phyloP scores from a whole-genome alignment of 2,888 invertebrate species.

The Mythimna loreyi region DNA sequence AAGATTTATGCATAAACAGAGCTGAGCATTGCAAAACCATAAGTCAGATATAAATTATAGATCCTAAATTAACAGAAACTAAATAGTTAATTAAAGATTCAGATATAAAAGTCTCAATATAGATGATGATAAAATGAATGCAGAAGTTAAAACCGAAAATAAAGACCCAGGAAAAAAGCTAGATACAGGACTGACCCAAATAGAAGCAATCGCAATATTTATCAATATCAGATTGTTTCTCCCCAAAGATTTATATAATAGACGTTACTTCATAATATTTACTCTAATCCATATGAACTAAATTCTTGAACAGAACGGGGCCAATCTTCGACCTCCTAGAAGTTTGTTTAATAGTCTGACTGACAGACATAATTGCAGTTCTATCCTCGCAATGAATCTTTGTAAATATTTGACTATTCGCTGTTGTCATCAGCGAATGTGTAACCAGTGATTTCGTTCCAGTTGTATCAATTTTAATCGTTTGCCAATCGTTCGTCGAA shows the following conservation, averaged over 20 bases:
- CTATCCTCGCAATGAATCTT: constrained; percentile 36
- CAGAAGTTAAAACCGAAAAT: background rate
- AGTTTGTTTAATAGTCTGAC: constrained; percentile 31
- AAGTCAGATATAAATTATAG: background rate
- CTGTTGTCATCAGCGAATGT: constrained; percentile 27
- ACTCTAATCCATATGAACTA: constrained; percentile 38
- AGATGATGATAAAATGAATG: constrained; percentile 6
- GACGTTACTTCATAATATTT: constrained; percentile 49
- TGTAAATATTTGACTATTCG: constrained; percentile 40
- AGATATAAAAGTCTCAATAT: background rate
- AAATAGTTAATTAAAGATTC: background rate
- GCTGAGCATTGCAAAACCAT: constrained; percentile 16
- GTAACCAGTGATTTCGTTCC: constrained; percentile 22
- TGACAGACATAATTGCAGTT: constrained; percentile 48
- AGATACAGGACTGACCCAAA: background rate
- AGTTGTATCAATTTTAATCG: constrained; percentile 26
- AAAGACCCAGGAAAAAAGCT: background rate
- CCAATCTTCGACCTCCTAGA: constrained; percentile 34
- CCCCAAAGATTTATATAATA: constrained; percentile 27
- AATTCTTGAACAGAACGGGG: constrained; percentile 46
- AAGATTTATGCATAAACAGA: constrained; percentile 18
- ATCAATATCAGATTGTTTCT: constrained; percentile 25
- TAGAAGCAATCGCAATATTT: constrained; percentile 12
- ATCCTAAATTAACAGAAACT: background rate
- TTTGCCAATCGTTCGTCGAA: background rate